These are phyloP conservation scores for Phoenicopterus ruber DNA, from an alignment of 2,113 vertebrate species.

Conservation along the genomic window DNA sequence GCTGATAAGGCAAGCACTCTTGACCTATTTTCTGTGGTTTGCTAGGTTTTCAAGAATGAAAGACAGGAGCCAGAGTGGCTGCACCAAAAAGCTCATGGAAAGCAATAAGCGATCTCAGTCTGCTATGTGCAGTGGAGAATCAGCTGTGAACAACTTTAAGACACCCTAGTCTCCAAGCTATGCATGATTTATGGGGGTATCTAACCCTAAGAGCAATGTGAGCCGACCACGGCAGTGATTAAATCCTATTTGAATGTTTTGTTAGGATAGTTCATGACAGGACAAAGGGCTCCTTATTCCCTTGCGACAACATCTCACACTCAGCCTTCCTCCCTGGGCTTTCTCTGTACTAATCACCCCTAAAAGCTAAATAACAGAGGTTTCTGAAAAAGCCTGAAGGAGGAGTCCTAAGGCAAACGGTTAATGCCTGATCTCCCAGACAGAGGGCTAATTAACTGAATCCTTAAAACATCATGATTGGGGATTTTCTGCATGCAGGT, in stretches of 20 bases:
- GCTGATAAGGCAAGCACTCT: neutral
- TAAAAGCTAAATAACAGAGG: slow-evolving; percentile 52
- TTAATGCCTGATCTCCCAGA: slow-evolving; percentile 36
- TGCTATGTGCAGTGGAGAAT: neutral
- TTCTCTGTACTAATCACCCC: slow-evolving; percentile 51
- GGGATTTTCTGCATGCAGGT: slow-evolving; percentile 50
- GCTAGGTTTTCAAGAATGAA: slow-evolving; percentile 21
- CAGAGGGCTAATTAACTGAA: slow-evolving; percentile 54
- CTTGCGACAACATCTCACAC: neutral
- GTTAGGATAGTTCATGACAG: slow-evolving; percentile 62
- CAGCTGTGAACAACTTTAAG: slow-evolving; percentile 41
- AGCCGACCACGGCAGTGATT: slow-evolving; percentile 48
- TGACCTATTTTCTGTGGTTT: slow-evolving; percentile 24
- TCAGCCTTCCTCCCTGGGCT: neutral
- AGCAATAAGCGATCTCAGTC: slow-evolving; percentile 12
- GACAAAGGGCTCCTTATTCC: slow-evolving; percentile 61
- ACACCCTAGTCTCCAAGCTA: slow-evolving; percentile 23
- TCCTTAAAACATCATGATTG: slow-evolving; percentile 53
- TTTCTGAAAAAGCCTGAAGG: slow-evolving; percentile 36
- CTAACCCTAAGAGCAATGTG: slow-evolving; percentile 51
- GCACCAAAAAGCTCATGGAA: slow-evolving; percentile 7
- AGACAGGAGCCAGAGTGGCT: neutral
- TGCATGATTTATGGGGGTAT: slow-evolving; percentile 65
- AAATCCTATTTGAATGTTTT: slow-evolving; percentile 62
- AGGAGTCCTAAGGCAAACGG: slow-evolving; percentile 31